Conservation (phyloP, 2,113 vertebrate species). For the Nicator chloris region DNA sequence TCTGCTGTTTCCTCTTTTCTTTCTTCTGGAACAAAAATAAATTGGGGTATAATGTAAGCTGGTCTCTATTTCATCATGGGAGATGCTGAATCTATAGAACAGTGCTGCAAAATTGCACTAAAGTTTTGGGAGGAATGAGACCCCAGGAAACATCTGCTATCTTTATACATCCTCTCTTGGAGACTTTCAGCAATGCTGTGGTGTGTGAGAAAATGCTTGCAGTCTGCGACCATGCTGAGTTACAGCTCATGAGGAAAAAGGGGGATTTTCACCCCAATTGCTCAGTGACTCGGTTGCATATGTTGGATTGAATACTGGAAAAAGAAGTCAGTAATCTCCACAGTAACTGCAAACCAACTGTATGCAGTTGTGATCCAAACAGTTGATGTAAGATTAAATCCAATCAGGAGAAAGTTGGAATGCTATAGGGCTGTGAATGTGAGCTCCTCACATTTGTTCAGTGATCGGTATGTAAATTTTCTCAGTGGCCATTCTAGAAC, state of each 20-base stretch:
- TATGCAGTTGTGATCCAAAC: conserved; percentile 64
- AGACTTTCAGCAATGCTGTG: conserved; percentile 62
- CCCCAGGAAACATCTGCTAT: conserved; percentile 67
- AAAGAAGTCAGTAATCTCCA: conserved; percentile 69
- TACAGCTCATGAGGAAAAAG: conserved; percentile 65
- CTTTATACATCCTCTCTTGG: conserved; percentile 66
- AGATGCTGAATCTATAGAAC: conserved; percentile 48
- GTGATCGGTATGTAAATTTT: conserved; percentile 26
- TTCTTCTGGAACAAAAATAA: background rate
- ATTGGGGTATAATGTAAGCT: conserved; percentile 36
- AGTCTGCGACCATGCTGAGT: conserved; percentile 64
- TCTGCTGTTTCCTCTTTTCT: conserved; percentile 71
- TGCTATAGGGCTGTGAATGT: conserved; percentile 33
- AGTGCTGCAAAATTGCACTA: conserved; percentile 59
- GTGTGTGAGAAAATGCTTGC: conserved; percentile 61
- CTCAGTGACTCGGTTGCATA: conserved; percentile 70
- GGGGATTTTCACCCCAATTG: conserved; percentile 50
- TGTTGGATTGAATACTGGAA: conserved; percentile 72
- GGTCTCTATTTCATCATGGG: conserved; percentile 58
- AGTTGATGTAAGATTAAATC: conserved; percentile 43
- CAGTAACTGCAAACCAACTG: conserved; percentile 65
- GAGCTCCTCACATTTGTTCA: conserved; percentile 52
- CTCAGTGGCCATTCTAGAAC: conserved; percentile 56
- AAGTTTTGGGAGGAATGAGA: conserved; percentile 68
- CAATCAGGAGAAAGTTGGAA: conserved; percentile 45